phyloP scores from a whole-genome alignment of 2,888 invertebrate species.

The Callinectes sapidus region DNA sequence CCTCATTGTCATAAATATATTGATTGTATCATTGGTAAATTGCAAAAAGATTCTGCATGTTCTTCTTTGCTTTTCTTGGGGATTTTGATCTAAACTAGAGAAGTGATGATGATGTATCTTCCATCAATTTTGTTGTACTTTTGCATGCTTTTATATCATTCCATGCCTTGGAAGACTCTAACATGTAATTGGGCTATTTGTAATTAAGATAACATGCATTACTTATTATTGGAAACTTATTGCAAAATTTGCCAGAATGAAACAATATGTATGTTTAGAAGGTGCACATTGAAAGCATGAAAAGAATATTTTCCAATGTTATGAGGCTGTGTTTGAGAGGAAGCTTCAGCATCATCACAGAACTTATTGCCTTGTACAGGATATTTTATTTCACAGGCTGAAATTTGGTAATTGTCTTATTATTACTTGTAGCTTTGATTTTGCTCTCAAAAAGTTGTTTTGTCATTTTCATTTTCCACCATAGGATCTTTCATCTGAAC shows the following conservation, averaged over 20 bases:
- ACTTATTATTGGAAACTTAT: neutral
- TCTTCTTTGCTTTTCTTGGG: neutral
- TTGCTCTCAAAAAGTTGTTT: conserved; percentile 1
- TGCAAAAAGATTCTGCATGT: conserved; percentile 28
- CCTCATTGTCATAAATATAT: conserved; percentile 7
- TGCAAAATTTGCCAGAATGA: neutral
- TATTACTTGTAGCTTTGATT: neutral
- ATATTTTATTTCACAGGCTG: conserved; percentile 20
- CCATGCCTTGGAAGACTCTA: neutral
- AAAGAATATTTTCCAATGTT: neutral
- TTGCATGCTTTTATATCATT: neutral
- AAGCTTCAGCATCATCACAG: neutral
- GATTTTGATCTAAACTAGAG: neutral
- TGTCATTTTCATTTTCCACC: neutral
- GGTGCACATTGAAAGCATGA: neutral
- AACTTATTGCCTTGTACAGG: neutral
- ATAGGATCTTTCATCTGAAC: neutral
- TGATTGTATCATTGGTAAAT: conserved; percentile 17
- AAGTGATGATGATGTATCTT: conserved; percentile 7
- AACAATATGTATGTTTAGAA: neutral
- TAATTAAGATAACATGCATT: neutral
- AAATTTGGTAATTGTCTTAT: neutral
- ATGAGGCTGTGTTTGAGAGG: neutral
- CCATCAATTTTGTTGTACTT: neutral
- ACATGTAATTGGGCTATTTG: neutral